A percentile compares a stretch with the other conserved stretches of the same genome.
These are phyloP conservation scores for Odobenus rosmarus DNA, from an alignment of 2,113 vertebrate species.

Conservation along the genomic window DNA sequence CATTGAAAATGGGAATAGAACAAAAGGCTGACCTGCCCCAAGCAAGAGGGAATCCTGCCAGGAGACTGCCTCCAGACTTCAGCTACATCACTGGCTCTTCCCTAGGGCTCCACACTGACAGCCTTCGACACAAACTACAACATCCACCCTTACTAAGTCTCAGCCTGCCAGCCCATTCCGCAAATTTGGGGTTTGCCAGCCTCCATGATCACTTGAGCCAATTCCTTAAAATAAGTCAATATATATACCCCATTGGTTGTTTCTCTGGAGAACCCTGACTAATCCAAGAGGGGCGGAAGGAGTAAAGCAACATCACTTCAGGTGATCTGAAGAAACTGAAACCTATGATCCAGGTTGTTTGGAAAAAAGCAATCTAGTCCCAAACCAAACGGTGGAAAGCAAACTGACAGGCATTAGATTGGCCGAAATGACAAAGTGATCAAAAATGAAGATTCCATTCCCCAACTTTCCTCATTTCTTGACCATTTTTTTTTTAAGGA, in stretches of 20 bases:
- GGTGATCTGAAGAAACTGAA: not conserved
- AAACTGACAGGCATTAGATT: not conserved
- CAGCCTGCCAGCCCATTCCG: not conserved
- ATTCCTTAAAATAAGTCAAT: not conserved
- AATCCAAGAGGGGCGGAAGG: not conserved
- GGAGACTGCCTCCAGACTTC: not conserved
- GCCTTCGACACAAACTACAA: not conserved
- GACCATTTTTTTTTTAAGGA: not conserved
- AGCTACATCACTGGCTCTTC: not conserved
- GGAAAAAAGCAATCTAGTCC: not conserved
- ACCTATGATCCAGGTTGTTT: not conserved
- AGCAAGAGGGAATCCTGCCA: not conserved
- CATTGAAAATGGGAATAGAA: not conserved
- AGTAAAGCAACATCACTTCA: not conserved
- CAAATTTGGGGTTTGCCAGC: not conserved
- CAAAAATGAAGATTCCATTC: not conserved
- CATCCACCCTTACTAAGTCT: not conserved
- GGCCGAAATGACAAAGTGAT: not conserved
- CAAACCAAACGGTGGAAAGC: not conserved
- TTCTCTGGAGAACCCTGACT: not conserved
- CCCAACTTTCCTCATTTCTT: not conserved
- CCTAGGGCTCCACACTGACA: not conserved
- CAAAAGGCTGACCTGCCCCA: not conserved
- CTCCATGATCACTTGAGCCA: not conserved
- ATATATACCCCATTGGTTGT: not conserved